Evolutionary conservation across 2,888 invertebrate species (phyloP).

Genomic region (Venusia cambrica): DNA sequence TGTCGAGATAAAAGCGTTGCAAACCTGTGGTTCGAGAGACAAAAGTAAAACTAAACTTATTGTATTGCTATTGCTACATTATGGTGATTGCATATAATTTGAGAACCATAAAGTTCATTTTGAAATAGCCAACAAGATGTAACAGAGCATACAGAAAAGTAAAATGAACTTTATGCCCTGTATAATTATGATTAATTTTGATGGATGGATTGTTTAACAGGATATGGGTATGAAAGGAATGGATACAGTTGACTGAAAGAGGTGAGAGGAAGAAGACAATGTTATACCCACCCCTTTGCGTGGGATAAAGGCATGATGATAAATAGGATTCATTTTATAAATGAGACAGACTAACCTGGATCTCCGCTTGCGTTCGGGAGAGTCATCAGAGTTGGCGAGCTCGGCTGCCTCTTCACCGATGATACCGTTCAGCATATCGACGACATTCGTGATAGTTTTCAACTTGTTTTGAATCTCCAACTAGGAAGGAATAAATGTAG

Average conservation of each 20-base stretch:
- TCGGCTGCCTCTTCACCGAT: conserved; percentile 85
- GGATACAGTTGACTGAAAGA: too few species aligned
- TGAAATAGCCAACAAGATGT: conserved; percentile 10
- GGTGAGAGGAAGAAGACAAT: too few species aligned
- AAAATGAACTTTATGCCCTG: conserved; percentile 27
- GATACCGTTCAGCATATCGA: conserved; percentile 92
- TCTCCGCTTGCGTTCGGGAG: conserved; percentile 59
- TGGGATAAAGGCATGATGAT: too few species aligned
- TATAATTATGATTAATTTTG: conserved; percentile 5
- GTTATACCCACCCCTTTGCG: too few species aligned
- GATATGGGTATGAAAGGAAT: too few species aligned
- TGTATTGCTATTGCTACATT: conserved; percentile 13
- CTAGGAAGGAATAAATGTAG: conserved; percentile 59
- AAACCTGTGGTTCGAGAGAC: conserved; percentile 42
- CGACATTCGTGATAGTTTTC: conserved; percentile 92
- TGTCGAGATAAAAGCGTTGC: conserved; percentile 34
- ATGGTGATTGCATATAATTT: conserved; percentile 2
- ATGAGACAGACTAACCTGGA: conserved; percentile 54
- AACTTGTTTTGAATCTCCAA: conserved; percentile 89
- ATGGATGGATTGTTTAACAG: too few species aligned
- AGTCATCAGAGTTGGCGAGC: conserved; percentile 43
- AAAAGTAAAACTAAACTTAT: conserved; percentile 34
- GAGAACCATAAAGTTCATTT: conserved; percentile 18
- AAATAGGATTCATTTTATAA: conserved; percentile 6
- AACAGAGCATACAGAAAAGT: conserved; percentile 5